Percentiles rank a stretch among this genome's conserved stretches.
phyloP scores from a whole-genome alignment of 2,888 invertebrate genomes.

The Ctenicera cuprea region DNA sequence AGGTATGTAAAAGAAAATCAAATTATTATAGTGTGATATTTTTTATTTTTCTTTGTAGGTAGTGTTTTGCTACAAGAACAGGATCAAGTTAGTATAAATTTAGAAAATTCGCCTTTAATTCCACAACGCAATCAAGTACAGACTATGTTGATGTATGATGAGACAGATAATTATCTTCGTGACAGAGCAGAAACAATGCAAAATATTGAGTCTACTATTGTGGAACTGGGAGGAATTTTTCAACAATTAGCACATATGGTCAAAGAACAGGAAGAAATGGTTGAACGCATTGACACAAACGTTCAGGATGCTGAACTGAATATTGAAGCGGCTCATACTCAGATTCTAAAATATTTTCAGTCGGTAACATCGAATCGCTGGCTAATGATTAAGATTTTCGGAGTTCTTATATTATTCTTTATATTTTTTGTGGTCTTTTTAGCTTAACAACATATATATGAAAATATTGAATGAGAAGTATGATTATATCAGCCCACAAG shows the following conservation, averaged over 20 bases:
- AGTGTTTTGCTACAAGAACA: slow-evolving; percentile 74
- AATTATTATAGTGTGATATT: not conserved
- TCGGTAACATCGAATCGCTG: slow-evolving; percentile 97
- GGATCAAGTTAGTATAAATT: slow-evolving; percentile 89
- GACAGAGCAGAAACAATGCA: slow-evolving; percentile 98
- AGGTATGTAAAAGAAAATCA: slow-evolving; percentile 61
- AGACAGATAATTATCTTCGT: slow-evolving; percentile 92
- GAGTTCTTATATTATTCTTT: slow-evolving; percentile 98
- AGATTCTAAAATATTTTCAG: slow-evolving; percentile 98
- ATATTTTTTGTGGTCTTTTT: slow-evolving; percentile 98
- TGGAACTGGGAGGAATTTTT: slow-evolving; percentile 99
- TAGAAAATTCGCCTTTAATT: slow-evolving; percentile 78
- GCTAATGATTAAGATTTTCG: slow-evolving; percentile 99
- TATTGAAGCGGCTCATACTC: slow-evolving; percentile 97
- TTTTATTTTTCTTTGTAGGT: slow-evolving; percentile 60
- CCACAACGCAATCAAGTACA: slow-evolving; percentile 73
- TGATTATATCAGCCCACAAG: not conserved
- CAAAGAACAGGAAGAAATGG: slow-evolving; percentile 98
- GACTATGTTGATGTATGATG: slow-evolving; percentile 86
- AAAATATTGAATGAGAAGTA: not conserved
- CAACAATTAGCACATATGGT: slow-evolving; percentile 98
- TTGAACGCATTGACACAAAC: slow-evolving; percentile 97
- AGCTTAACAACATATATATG: slow-evolving; percentile 73
- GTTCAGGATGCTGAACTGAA: slow-evolving; percentile 96
- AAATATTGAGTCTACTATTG: slow-evolving; percentile 98